Conservation (phyloP, 2,888 invertebrate genomes). For the Perdita meconis region DNA sequence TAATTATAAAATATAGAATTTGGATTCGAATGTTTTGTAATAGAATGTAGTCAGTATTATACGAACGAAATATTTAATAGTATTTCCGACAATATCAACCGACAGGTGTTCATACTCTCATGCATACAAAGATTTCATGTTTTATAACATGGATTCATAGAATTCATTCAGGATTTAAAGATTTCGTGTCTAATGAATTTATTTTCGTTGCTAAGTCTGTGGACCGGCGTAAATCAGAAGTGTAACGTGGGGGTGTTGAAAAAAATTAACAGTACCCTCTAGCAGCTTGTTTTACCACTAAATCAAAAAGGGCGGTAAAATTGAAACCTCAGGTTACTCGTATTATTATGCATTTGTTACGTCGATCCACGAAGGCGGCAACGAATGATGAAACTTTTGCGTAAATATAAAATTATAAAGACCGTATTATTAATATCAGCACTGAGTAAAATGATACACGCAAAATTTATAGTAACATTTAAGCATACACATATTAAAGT, state of each 20-base stretch:
- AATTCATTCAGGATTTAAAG: too few relatives aligned
- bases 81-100: neutral
- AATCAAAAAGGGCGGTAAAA: neutral
- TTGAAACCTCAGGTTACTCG: neutral
- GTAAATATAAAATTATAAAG: slow-evolving; percentile 53
- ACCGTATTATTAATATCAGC: slow-evolving; percentile 47
- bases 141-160: too few relatives aligned
- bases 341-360: slow-evolving; percentile 46
- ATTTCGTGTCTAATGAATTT: too few relatives aligned
- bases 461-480: slow-evolving; percentile 32
- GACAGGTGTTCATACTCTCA: slow-evolving; percentile 7
- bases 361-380: too few relatives aligned
- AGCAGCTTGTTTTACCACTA: too few relatives aligned
- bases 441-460: slow-evolving; percentile 31
- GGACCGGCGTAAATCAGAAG: too few relatives aligned
- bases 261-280: too few relatives aligned
- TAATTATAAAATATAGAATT: slow-evolving; percentile 13
- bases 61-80: neutral
- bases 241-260: too few relatives aligned
- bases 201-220: too few relatives aligned
- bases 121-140: neutral
- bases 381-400: too few relatives aligned
- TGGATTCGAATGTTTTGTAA: slow-evolving; percentile 1
- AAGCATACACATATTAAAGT: slow-evolving; percentile 38
- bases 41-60: neutral